Conservation (phyloP, 1,140 invertebrate species). For the Nixonia krombeini region DNA sequence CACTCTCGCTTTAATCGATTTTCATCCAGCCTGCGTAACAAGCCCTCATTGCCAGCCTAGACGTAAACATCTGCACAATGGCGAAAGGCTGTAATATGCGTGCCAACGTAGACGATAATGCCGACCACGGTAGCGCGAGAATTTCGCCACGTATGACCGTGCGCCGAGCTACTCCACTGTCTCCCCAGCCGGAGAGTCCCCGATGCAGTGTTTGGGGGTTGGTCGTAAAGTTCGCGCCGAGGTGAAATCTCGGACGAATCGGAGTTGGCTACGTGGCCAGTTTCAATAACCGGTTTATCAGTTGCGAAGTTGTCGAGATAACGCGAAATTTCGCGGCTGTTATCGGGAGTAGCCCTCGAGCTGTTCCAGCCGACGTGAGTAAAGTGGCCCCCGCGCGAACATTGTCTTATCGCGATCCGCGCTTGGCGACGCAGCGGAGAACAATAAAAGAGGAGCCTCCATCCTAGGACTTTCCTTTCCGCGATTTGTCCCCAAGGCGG, state of each 20-base stretch:
- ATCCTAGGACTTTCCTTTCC: too few relatives aligned
- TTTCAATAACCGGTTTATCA: too few relatives aligned
- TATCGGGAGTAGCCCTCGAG: neutral
- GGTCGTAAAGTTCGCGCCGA: too few relatives aligned
- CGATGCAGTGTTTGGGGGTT: too few relatives aligned
- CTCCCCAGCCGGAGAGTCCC: too few relatives aligned
- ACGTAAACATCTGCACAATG: slow-evolving; percentile 48
- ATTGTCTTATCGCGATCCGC: neutral
- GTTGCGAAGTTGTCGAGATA: too few relatives aligned
- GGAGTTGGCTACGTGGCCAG: too few relatives aligned
- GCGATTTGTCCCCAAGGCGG: too few relatives aligned
- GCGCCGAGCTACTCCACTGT: slow-evolving; percentile 41
- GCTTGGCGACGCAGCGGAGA: neutral
- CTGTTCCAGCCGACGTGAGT: neutral
- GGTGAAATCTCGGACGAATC: too few relatives aligned
- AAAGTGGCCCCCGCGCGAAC: slow-evolving; percentile 1
- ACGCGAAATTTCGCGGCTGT: too few relatives aligned
- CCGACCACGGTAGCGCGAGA: slow-evolving; percentile 39
- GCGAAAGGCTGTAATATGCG: slow-evolving; percentile 44
- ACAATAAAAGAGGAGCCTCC: neutral
- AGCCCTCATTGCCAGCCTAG: slow-evolving; percentile 39
- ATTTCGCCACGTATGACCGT: slow-evolving; percentile 45
- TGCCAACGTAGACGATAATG: slow-evolving; percentile 46
- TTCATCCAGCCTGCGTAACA: slow-evolving; percentile 43
- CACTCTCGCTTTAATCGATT: slow-evolving; percentile 49